Evolutionary conservation across 2,113 vertebrate genomes (phyloP).

Genomic region (Aphyosemion australe): DNA sequence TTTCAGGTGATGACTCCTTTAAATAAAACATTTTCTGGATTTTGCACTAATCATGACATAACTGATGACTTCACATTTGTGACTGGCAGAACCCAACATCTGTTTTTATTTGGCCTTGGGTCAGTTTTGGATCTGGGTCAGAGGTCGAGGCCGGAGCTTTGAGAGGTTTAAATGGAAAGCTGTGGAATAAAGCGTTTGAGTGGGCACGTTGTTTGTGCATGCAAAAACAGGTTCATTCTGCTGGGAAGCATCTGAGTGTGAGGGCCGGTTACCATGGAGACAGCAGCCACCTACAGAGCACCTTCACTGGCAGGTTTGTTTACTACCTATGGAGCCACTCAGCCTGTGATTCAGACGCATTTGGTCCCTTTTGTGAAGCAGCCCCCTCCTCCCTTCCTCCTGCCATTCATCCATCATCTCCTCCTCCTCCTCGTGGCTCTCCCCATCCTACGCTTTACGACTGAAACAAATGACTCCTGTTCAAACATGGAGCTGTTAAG

Average conservation of each 20-base stretch:
- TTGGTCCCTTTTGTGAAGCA: not conserved
- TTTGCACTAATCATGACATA: no score
- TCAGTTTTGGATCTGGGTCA: not conserved
- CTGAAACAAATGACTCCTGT: slow-evolving; percentile 16
- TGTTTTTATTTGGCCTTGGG: no score
- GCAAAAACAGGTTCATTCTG: slow-evolving; percentile 16
- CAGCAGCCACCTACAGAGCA: slow-evolving; percentile 36
- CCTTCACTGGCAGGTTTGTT: slow-evolving; percentile 60
- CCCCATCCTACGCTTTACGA: slow-evolving; percentile 26
- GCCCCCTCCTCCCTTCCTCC: slow-evolving; percentile 18
- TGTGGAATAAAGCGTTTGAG: no score
- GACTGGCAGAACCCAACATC: no score
- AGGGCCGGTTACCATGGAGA: slow-evolving; percentile 61
- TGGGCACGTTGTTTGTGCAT: not conserved
- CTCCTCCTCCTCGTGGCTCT: slow-evolving; percentile 1
- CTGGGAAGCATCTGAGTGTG: slow-evolving; percentile 24
- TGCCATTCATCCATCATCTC: slow-evolving; percentile 2
- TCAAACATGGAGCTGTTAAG: slow-evolving; percentile 39
- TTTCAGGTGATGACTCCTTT: no score
- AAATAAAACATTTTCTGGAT: no score
- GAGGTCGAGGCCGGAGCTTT: not conserved
- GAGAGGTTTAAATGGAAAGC: no score
- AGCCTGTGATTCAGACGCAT: slow-evolving; percentile 50
- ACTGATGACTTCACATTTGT: no score
- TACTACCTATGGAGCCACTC: slow-evolving; percentile 27